These are phyloP conservation scores for Therioaphis trifolii DNA, from an alignment of 2,888 invertebrate species.

Conservation along the genomic window DNA sequence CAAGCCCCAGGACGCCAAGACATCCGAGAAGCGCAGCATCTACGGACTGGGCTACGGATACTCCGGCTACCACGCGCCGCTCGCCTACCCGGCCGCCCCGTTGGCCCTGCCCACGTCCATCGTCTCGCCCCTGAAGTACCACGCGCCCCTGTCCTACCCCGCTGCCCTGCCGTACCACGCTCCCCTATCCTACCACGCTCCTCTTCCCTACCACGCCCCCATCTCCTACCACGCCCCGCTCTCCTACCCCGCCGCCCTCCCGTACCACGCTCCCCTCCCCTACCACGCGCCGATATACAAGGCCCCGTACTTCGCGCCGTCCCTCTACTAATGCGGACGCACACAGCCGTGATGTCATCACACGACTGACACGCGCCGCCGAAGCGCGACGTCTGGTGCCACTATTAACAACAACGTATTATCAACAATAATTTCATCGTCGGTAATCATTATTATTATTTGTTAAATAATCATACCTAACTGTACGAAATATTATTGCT, in stretches of 20 bases:
- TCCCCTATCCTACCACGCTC: conserved; percentile 27
- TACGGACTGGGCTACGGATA: conserved; percentile 52
- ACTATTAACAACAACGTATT: not conserved
- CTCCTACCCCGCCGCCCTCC: conserved; percentile 40
- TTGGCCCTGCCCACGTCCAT: conserved; percentile 30
- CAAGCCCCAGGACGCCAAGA: conserved; percentile 32
- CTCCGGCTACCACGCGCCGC: conserved; percentile 45
- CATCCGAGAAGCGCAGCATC: conserved; percentile 40
- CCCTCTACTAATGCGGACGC: conserved; percentile 1
- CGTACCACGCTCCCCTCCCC: conserved; percentile 34
- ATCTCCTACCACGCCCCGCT: conserved; percentile 42
- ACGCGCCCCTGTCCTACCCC: conserved; percentile 42
- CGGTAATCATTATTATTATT: not conserved
- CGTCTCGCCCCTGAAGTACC: conserved; percentile 45
- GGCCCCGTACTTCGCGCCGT: conserved; percentile 42
- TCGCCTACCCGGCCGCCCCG: conserved; percentile 31
- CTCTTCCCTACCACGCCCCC: conserved; percentile 34
- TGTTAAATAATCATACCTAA: too few species aligned
- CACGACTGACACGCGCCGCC: not conserved
- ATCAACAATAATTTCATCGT: not conserved
- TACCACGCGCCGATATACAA: conserved; percentile 51
- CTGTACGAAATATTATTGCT: too few species aligned
- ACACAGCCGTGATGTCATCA: too few species aligned
- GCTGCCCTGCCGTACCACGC: conserved; percentile 47
- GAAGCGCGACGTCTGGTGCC: too few species aligned